phyloP scores from a whole-genome alignment of 2,797 vertebrate species.

The Sphenodon punctatus region DNA sequence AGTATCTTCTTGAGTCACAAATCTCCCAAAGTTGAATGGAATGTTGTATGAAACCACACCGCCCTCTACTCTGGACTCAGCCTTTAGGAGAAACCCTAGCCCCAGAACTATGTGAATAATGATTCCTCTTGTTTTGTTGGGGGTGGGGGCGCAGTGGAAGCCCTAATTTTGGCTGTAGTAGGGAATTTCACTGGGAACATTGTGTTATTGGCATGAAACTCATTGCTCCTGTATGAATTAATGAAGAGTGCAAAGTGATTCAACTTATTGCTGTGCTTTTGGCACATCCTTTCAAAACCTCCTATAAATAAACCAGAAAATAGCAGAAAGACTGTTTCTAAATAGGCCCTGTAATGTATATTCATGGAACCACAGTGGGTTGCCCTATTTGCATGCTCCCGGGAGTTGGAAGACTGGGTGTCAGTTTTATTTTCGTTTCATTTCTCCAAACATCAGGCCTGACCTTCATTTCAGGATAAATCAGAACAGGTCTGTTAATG shows the following conservation, averaged over 20 bases:
- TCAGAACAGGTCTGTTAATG: background rate
- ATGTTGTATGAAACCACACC: background rate
- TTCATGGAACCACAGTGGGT: background rate
- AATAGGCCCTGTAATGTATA: accelerated
- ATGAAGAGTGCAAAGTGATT: background rate
- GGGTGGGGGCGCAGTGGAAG: background rate
- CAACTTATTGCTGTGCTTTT: background rate
- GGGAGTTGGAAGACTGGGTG: accelerated
- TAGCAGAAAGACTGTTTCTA: background rate
- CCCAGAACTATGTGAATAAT: background rate
- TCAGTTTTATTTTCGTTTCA: background rate
- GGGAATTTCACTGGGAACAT: background rate
- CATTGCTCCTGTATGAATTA: background rate
- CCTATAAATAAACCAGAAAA: background rate
- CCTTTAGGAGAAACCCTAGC: background rate
- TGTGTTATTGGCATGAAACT: background rate
- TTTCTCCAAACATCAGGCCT: background rate
- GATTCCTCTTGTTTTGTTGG: background rate
- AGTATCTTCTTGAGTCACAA: background rate
- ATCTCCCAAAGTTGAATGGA: too few relatives aligned
- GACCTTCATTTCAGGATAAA: background rate
- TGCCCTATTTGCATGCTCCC: background rate
- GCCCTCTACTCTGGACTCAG: background rate
- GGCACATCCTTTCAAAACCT: background rate
- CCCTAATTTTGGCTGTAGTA: background rate